These are phyloP conservation scores for Perca fluviatilis DNA, from an alignment of 2,113 vertebrate genomes.

Conservation along the genomic window DNA sequence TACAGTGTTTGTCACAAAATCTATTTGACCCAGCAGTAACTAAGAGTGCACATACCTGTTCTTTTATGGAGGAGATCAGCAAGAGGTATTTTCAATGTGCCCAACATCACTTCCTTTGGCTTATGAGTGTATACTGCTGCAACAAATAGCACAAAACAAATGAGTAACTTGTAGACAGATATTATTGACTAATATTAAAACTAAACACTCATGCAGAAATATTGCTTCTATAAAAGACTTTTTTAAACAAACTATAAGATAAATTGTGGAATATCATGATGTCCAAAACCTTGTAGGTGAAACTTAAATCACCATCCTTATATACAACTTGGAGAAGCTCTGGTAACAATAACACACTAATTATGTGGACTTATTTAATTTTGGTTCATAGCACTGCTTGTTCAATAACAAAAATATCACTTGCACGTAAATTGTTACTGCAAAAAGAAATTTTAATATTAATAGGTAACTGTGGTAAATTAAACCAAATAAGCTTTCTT, in stretches of 20 bases:
- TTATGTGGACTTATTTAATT: background rate
- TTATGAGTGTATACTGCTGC: constrained; percentile 37
- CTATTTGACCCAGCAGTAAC: background rate
- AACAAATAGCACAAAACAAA: constrained; percentile 37
- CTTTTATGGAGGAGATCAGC: constrained; percentile 81
- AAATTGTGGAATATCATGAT: background rate
- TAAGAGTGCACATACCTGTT: constrained; percentile 74
- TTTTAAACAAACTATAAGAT: background rate
- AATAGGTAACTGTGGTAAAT: background rate
- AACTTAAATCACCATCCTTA: background rate
- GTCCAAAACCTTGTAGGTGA: background rate
- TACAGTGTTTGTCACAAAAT: background rate
- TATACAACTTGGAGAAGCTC: background rate
- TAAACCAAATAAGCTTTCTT: background rate
- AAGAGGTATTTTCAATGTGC: constrained; percentile 79
- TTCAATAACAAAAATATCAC: background rate
- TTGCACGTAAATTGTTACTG: background rate
- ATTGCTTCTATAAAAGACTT: background rate
- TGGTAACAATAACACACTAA: background rate
- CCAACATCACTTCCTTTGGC: constrained; percentile 78
- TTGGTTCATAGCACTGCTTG: background rate
- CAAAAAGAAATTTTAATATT: background rate
- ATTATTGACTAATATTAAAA: background rate
- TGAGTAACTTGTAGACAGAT: background rate
- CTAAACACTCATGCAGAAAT: background rate